Conservation (phyloP, 2,113 vertebrate genomes). For the Phylloscopus trochilus region DNA sequence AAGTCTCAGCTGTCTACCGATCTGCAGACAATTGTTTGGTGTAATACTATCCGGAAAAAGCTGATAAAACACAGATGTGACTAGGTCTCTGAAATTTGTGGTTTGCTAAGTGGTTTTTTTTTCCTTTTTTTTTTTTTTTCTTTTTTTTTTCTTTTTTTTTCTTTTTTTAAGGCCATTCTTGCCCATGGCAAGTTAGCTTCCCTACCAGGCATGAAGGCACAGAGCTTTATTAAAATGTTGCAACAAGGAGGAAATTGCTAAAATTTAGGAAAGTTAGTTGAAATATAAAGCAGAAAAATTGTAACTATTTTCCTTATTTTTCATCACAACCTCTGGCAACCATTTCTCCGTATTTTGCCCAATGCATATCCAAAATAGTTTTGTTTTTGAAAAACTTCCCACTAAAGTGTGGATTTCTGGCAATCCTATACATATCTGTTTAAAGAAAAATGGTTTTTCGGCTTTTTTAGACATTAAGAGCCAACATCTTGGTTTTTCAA, state of each 20-base stretch:
- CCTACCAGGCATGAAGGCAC: slow-evolving; percentile 68
- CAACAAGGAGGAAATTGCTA: slow-evolving; percentile 69
- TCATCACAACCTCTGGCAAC: background rate
- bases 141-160: background rate
- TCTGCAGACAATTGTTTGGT: slow-evolving; percentile 97
- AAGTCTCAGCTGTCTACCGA: slow-evolving; percentile 91
- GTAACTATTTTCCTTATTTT: background rate
- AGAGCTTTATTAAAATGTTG: slow-evolving; percentile 73
- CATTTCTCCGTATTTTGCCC: background rate
- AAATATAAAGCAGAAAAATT: slow-evolving; percentile 44
- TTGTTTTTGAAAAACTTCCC: slow-evolving; percentile 16
- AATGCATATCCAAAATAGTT: background rate
- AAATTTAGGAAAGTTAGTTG: slow-evolving; percentile 56
- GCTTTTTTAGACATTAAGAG: background rate
- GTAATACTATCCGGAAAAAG: slow-evolving; percentile 95
- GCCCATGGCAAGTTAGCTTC: slow-evolving; percentile 78
- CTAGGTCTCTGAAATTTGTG: slow-evolving; percentile 93
- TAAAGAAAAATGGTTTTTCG: background rate
- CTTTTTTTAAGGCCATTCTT: slow-evolving; percentile 63
- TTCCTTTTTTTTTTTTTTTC: background rate
- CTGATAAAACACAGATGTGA: slow-evolving; percentile 99
- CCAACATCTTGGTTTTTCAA: background rate
- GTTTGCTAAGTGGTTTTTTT: slow-evolving; percentile 85
- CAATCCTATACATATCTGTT: background rate
- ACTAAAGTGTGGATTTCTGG: background rate